Conservation (phyloP, 1,140 invertebrate genomes). For the Frieseomelitta varia region DNA sequence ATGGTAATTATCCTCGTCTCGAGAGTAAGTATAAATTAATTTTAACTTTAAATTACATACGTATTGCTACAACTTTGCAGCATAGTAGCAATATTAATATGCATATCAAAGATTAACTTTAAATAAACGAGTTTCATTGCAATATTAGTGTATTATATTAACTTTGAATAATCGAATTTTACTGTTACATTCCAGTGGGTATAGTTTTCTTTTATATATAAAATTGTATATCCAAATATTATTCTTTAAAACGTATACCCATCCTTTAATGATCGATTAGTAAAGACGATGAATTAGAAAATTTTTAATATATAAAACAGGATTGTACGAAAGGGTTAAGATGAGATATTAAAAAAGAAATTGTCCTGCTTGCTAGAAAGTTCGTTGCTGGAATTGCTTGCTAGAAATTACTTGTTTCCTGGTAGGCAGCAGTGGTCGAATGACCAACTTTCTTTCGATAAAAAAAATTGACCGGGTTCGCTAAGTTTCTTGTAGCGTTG, state of each 20-base stretch:
- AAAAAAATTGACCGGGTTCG: conserved; percentile 59
- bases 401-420: background rate
- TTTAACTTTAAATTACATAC: background rate
- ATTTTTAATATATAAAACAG: too few species aligned
- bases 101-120: too few species aligned
- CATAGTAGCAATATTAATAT: too few species aligned
- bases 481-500: background rate
- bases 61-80: too few species aligned
- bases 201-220: background rate
- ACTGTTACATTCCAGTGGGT: too few species aligned
- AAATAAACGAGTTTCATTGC: fast-evolving
- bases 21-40: background rate
- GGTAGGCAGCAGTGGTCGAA: conserved; percentile 11
- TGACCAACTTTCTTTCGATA: conserved; percentile 66
- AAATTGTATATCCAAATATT: background rate
- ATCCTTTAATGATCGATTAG: background rate
- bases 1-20: background rate
- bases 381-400: background rate
- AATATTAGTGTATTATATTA: too few species aligned
- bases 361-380: too few species aligned
- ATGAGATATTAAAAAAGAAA: background rate
- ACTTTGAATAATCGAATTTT: too few species aligned
- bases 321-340: background rate
- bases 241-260: background rate
- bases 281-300: background rate